These are phyloP conservation scores for Chorisops tibialis DNA, from an alignment of 2,888 invertebrate species.

Conservation along the genomic window DNA sequence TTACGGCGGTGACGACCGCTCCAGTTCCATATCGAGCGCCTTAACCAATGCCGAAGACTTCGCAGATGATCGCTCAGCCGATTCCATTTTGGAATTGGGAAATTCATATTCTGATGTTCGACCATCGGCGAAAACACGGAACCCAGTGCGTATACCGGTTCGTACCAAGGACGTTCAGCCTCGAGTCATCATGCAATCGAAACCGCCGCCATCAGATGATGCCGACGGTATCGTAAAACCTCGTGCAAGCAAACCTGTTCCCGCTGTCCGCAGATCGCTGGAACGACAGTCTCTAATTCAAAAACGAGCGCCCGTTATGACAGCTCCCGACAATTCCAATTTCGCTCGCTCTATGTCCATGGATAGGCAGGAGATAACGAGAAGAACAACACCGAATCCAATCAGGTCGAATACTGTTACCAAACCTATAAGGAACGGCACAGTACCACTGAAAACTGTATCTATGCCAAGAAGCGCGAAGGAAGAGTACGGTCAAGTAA, in stretches of 20 bases:
- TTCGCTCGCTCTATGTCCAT: conserved; percentile 44
- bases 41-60: conserved; percentile 43
- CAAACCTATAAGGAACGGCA: conserved; percentile 27
- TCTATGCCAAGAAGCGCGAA: conserved; percentile 37
- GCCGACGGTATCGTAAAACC: conserved; percentile 29
- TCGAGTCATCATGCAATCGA: conserved; percentile 16
- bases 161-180: background rate
- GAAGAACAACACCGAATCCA: conserved; percentile 34
- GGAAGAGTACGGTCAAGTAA: conserved; percentile 39
- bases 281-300: conserved; percentile 45
- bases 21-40: conserved; percentile 44
- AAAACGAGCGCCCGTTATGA: conserved; percentile 36
- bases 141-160: background rate
- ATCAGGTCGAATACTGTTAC: conserved; percentile 18
- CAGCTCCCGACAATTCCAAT: conserved; percentile 29
- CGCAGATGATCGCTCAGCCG: conserved; percentile 30
- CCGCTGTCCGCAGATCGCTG: conserved; percentile 32
- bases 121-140: background rate
- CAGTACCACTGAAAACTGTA: conserved; percentile 12
- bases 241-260: conserved; percentile 29
- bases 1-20: conserved; percentile 41
- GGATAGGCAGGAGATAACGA: conserved; percentile 46
- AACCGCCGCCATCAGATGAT: conserved; percentile 16
- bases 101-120: background rate
- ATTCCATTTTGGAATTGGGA: conserved; percentile 12